Conservation (phyloP, 2,113 vertebrate genomes). For the Fukomys damarensis region DNA sequence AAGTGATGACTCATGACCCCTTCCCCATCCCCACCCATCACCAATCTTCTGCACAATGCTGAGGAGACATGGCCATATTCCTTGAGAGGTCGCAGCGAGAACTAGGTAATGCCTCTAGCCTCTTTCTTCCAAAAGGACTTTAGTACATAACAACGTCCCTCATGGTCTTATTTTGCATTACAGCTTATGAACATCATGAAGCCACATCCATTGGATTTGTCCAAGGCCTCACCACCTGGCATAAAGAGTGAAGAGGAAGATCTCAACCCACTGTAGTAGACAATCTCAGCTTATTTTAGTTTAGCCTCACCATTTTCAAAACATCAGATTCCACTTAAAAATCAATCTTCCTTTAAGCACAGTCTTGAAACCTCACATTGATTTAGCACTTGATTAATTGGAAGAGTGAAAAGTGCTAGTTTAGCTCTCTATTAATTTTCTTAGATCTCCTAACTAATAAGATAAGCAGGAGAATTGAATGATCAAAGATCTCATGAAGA, state of each 20-base stretch:
- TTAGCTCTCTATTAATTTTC: conserved; percentile 4
- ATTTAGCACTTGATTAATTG: background rate
- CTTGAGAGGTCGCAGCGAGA: background rate
- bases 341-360: background rate
- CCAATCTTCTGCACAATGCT: background rate
- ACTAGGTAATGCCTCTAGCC: background rate
- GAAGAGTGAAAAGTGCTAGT: background rate
- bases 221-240: background rate
- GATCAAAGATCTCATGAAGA: background rate
- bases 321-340: background rate
- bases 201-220: background rate
- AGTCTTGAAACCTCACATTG: background rate
- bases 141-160: background rate
- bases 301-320: background rate
- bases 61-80: background rate
- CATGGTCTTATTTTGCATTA: background rate
- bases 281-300: background rate
- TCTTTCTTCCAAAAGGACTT: background rate
- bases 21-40: background rate
- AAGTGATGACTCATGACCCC: background rate
- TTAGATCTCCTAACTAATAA: background rate
- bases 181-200: background rate
- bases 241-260: background rate
- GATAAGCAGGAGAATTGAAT: conserved; percentile 1
- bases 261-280: background rate